Conservation (phyloP, 2,113 vertebrate species). For the Poicephalus meyeri region DNA sequence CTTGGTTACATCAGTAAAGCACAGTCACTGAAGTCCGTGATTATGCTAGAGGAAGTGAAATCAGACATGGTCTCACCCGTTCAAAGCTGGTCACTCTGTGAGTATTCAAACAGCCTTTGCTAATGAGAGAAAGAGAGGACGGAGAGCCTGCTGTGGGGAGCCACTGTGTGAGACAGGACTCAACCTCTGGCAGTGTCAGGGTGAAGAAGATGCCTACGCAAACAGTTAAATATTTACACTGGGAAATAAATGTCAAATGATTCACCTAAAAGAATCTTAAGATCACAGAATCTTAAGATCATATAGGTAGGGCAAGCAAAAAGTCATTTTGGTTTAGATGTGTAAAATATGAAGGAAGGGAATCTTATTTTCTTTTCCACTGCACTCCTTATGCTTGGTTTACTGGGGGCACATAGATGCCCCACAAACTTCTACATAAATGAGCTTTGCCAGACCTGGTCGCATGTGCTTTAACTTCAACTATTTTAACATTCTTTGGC, state of each 20-base stretch:
- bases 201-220: not conserved
- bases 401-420: not conserved
- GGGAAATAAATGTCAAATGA: not conserved
- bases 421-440: not conserved
- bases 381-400: not conserved
- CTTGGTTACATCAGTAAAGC: not conserved
- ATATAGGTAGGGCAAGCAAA: not conserved
- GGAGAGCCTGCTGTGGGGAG: not conserved
- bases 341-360: not conserved
- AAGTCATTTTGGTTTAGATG: not conserved
- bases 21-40: not conserved
- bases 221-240: not conserved
- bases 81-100: not conserved
- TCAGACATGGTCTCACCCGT: not conserved
- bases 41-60: not conserved
- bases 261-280: not conserved
- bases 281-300: not conserved
- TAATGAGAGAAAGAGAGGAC: not conserved
- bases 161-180: not conserved
- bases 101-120: not conserved
- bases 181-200: not conserved
- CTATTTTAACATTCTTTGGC: not conserved
- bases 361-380: slow-evolving; percentile 5
- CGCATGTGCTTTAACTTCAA: not conserved
- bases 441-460: not conserved